Evolutionary conservation across 2,113 vertebrate species (phyloP).

Genomic region (Megaceryle torquata): DNA sequence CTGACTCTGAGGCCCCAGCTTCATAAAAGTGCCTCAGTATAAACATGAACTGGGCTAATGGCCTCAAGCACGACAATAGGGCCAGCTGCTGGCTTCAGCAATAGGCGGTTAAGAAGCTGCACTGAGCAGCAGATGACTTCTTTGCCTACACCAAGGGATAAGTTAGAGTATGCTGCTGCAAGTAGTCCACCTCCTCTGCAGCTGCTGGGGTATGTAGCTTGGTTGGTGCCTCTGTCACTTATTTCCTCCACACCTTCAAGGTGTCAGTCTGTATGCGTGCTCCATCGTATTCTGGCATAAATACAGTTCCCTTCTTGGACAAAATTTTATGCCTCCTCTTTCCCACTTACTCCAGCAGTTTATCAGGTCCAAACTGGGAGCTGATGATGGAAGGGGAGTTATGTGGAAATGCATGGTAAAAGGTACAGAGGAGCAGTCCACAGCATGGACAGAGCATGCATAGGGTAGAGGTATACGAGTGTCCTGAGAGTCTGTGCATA

Average conservation of each 20-base stretch:
- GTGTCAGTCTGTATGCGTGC: background rate
- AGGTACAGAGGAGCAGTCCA: background rate
- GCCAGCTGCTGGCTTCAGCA: background rate
- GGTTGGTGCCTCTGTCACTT: background rate
- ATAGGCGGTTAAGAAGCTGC: background rate
- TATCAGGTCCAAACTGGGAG: background rate
- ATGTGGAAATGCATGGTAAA: background rate
- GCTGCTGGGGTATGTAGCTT: background rate
- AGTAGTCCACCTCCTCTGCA: background rate
- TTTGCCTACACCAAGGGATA: background rate
- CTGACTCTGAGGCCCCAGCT: background rate
- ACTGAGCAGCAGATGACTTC: background rate
- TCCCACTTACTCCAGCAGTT: background rate
- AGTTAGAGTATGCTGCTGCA: background rate
- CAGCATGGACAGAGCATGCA: background rate
- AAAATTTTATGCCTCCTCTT: background rate
- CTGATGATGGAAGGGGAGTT: background rate
- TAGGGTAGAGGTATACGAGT: background rate
- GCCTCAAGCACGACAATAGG: background rate
- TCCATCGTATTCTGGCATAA: background rate
- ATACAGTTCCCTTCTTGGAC: background rate
- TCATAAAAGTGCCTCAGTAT: fast-evolving
- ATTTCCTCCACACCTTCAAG: background rate
- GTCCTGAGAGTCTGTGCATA: background rate
- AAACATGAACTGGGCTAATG: background rate